Percentiles rank a stretch among this genome's conserved stretches.
Conservation (phyloP, 2,888 invertebrate species). For the Drosophila rellima region DNA sequence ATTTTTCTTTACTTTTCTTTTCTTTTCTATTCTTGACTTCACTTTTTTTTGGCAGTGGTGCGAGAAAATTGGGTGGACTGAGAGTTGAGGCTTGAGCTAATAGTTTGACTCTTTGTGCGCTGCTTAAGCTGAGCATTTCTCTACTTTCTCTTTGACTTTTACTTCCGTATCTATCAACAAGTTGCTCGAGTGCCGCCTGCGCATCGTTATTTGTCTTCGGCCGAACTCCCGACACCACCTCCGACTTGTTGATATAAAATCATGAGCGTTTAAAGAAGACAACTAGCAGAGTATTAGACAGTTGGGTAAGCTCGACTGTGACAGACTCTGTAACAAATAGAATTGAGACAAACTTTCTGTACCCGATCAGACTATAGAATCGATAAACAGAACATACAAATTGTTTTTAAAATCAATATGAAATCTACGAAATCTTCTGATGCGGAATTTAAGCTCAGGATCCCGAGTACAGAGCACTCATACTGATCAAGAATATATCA, state of each 20-base stretch:
- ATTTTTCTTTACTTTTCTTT: background rate
- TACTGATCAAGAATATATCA: no score
- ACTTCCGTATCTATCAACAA: constrained; percentile 81
- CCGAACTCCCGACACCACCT: constrained; percentile 2
- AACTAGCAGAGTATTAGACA: constrained; percentile 34
- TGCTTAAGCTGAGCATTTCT: constrained; percentile 54
- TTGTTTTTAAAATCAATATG: no score
- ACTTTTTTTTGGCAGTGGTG: constrained; percentile 1
- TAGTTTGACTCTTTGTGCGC: constrained; percentile 65
- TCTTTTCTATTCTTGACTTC: background rate
- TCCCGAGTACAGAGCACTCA: no score
- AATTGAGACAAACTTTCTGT: no score
- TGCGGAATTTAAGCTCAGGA: no score
- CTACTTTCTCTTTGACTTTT: constrained; percentile 59
- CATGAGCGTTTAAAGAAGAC: constrained; percentile 53
- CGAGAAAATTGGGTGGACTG: background rate
- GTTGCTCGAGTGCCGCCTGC: constrained; percentile 67
- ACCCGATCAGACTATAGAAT: no score
- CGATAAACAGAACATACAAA: no score
- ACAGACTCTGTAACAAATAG: no score
- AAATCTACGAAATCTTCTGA: no score
- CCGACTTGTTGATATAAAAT: constrained; percentile 75
- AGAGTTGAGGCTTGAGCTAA: constrained; percentile 49
- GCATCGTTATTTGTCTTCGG: constrained; percentile 59
- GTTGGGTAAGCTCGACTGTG: background rate